Percentiles rank a stretch among this genome's conserved stretches.
phyloP scores from a whole-genome alignment of 2,797 vertebrate genomes.

The Myripristis murdjan region DNA sequence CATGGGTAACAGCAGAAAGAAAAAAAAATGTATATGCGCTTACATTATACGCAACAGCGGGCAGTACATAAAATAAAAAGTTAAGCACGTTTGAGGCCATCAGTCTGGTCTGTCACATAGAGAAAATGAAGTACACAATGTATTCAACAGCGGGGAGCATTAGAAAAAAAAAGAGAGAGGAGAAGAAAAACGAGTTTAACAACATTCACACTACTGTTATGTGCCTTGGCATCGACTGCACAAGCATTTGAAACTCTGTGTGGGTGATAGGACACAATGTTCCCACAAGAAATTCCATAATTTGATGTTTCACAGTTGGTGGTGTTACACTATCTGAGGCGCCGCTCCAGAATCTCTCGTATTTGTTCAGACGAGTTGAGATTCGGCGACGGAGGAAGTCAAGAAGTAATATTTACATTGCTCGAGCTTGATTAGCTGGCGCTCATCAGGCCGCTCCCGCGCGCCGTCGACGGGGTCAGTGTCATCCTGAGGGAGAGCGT shows the following conservation, averaged over 20 bases:
- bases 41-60: conserved; percentile 14
- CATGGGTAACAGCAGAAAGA: conserved; percentile 18
- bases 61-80: background rate
- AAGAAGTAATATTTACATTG: too few relatives aligned
- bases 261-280: conserved; percentile 22
- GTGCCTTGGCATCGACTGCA: background rate
- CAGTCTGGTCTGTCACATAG: background rate
- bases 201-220: background rate
- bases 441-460: conserved; percentile 7
- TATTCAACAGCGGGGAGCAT: background rate
- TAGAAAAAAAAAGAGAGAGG: background rate
- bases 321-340: background rate
- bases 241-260: background rate
- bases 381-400: background rate
- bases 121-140: conserved; percentile 6
- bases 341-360: background rate
- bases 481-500: conserved; percentile 8
- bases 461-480: background rate
- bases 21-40: background rate
- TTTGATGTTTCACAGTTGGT: conserved; percentile 2
- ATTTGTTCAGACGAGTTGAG: background rate
- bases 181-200: conserved; percentile 11
- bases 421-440: conserved; percentile 7
- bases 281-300: conserved; percentile 27
- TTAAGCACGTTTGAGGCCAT: background rate